phyloP scores from a whole-genome alignment of 2,888 invertebrate species.

The Quadroppia sp. region DNA sequence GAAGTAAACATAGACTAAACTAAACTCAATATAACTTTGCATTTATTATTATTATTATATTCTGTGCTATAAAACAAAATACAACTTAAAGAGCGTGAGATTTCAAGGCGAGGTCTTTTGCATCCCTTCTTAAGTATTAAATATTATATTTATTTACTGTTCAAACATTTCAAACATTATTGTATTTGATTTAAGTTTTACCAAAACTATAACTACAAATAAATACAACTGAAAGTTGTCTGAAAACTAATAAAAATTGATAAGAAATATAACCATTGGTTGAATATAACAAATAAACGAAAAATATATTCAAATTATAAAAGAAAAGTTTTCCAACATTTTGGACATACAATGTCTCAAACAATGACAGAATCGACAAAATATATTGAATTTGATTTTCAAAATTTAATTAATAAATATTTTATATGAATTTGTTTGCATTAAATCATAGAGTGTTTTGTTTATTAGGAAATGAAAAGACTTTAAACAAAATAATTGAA shows the following conservation, averaged over 20 bases:
- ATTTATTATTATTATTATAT: conserved; percentile 19
- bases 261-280: background rate
- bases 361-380: background rate
- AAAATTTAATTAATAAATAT: background rate
- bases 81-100: conserved; percentile 16
- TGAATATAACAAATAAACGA: background rate
- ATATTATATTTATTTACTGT: conserved; percentile 24
- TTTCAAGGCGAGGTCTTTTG: conserved; percentile 13
- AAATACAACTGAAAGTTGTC: background rate
- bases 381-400: background rate
- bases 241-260: conserved; percentile 20
- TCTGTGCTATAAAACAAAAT: conserved; percentile 13
- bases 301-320: background rate
- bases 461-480: background rate
- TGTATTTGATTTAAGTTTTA: background rate
- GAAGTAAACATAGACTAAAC: too few species aligned
- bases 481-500: background rate
- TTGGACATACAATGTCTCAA: background rate
- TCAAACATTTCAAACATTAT: background rate
- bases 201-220: background rate
- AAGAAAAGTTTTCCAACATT: background rate
- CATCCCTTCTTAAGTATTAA: conserved; percentile 2
- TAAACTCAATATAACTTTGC: conserved; percentile 7
- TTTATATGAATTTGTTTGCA: background rate
- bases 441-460: background rate